Conservation (phyloP, 2,888 invertebrate genomes). For the Caenorhabditis macrosperma region DNA sequence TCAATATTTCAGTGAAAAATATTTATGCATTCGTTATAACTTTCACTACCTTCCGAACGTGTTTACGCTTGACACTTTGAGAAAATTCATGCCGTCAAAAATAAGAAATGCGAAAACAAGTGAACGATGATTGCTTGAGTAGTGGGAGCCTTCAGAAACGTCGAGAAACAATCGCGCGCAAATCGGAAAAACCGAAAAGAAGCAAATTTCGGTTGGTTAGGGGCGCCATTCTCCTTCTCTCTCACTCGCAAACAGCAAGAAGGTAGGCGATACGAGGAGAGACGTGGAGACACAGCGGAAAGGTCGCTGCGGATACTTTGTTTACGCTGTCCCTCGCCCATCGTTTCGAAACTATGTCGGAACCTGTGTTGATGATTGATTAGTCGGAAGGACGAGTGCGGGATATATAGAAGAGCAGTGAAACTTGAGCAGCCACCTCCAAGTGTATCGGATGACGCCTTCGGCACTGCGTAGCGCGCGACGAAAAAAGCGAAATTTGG, state of each 20-base stretch:
- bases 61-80: background rate
- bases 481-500: conserved; percentile 10
- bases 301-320: conserved; percentile 41
- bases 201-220: conserved; percentile 22
- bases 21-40: background rate
- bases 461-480: conserved; percentile 1
- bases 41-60: background rate
- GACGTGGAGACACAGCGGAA: conserved; percentile 30
- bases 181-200: conserved; percentile 13
- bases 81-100: background rate
- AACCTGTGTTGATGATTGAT: conserved; percentile 52
- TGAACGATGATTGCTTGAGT: background rate
- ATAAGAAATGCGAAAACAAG: background rate
- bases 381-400: conserved; percentile 32
- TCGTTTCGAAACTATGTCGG: conserved; percentile 40
- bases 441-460: conserved; percentile 31
- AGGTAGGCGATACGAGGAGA: conserved; percentile 43
- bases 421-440: conserved; percentile 14
- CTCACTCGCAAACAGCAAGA: conserved; percentile 37
- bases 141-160: conserved; percentile 15
- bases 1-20: background rate
- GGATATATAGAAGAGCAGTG: background rate
- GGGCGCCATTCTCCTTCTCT: conserved; percentile 16
- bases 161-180: background rate
- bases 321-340: conserved; percentile 44